Evolutionary conservation across 2,797 vertebrate species (phyloP), one percentile per base, ranked within the genome.

Genomic region (Oreochromis mossambicus): DNA sequence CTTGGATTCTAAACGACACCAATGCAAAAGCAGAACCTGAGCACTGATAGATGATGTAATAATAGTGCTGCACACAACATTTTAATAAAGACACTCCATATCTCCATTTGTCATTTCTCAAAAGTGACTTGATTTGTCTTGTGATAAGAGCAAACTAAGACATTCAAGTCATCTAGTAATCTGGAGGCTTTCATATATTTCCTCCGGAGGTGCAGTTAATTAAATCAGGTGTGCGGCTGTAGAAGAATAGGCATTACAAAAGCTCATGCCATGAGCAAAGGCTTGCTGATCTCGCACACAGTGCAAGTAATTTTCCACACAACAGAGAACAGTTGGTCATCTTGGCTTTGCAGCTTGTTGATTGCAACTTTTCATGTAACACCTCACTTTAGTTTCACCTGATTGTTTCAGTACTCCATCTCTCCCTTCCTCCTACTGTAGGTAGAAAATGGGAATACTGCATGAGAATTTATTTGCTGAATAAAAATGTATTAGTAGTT

Each of bases 11-110:
- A 86, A 87, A 90, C 5, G 36, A 81, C 85, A 79, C 78, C 73
- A 4, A 73, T 81, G 85, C 76, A 75, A 54, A 86, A 61, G 34
- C 29, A 6, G 63, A 78, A 89, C 86, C 78, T 15, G 48, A 63
- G 14, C 7, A 8, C 77, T 77, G 88, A 86, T 82, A 79, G 84
- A 92, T 89, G 81, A 87, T 87, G 84, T 77, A 91, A 92, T 91
- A 86, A 92, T 51, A 80, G 56, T 2, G 58, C 82, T 10, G 81
- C 75, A 19, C 85, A 70, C 77, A 77, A 81, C 82, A 24, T 79
- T 78, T 84, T 81, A 86, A 86, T 81, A 87, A 87, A 83, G 61
- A 24, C 36, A 12, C 75, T 46, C 15, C 36, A 24, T 48, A 80
- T 79, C 83, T 80, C 34, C 61, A n/a, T 78, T 79, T 75, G 61